Base-by-base conservation (phyloP, 2,888 invertebrate genomes). In the Limnephilus auricula region DNA sequence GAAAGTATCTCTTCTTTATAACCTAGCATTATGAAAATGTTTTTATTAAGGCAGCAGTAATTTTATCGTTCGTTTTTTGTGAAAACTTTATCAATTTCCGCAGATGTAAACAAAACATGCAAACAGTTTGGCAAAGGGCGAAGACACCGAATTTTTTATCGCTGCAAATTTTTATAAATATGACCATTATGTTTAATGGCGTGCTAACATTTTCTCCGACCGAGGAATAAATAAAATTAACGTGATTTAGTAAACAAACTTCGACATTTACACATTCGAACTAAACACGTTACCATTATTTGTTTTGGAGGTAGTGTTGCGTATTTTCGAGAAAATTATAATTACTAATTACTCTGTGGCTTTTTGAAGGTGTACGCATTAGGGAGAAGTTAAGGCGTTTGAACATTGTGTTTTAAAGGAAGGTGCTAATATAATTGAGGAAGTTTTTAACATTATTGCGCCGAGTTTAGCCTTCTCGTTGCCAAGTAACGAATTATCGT, bases 171-270 rank as follows among this genome's bases (percentile, higher is more conserved):
- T 87, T 87, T 31, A 87, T 65, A 87, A 87, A 50, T 87, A 78
- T 65, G 10, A 13, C 50, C 87, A 31, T 87, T 65, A 84, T 40
- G 78, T 87, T 87, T 65, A 1, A 65, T 32, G 34, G 87, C 30
- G 15, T 78, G 87, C 50, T 65, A 65, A 32, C 31, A 65, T 31
- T 87, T 87, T 25, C 87, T 34, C 10, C 50, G 32, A 65, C 65
- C 18, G 30, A 31, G 87, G 25, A 87, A 87, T 87, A 87, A 32
- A 87, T 65, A 31, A 31, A 87, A 65, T 65, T 50, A 87, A 50
- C 65, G 87, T 65, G 65, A 65, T 87, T 87, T 87, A 87, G 87
- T 65, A 32, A 86, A 87, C 32, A 65, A 65, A 87, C 86, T 86
- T 86, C 87, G 87, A 87, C 65, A 87, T 45, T 87, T 87, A 65